Base-by-base conservation (phyloP, 2,888 invertebrate genomes). In the Lasiommata megera region DNA sequence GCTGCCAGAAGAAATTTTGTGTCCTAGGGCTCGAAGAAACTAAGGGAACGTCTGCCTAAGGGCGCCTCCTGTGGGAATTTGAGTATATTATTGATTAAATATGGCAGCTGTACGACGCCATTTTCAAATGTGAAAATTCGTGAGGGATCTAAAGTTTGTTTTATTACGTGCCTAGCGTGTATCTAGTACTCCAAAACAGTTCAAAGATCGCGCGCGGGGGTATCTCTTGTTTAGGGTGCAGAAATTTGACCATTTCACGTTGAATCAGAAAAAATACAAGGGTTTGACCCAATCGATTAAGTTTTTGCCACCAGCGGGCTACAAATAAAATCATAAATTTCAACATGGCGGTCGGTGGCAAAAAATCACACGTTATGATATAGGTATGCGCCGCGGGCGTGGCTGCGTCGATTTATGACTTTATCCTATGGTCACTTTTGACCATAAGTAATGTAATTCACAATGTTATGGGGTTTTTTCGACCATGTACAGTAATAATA, bases 281-380 rank as follows among this genome's bases (percentile, higher is more conserved):
- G 54, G 60, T 58, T 60, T 74, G 74, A 76, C 75, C 69, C 66
- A 67, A 72, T 74, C 82, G 83, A 82, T 84, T 82, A 80, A 79
- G 73, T 88, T 88, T 88, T 88, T 88, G 87, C 88, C 79, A 79
- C 80, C 28, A 29, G 69, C 71, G 68, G 72, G 68, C 66, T 75
- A 70, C 64, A 81, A 84, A 84, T 85, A 79, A 84, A 84, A 88
- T 84, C 86, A 86, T 86, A 87, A 86, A 88, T 87, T 81, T 74
- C 71, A 74, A 71, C 64, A 73, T 72, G 72, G 74, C 73, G 72
- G 69, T 62, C 63, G 58, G 77, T 80, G 73, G 84, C 83, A 87
- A 88, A 88, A 87, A 88, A 80, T 52, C 79, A 76, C 79, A 63
- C 72, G 72, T 76, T 72, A 79, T 80, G 76, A 77, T 77, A 64